Evolutionary conservation across 2,888 invertebrate species (phyloP).

Genomic region (Anaspis maculata): DNA sequence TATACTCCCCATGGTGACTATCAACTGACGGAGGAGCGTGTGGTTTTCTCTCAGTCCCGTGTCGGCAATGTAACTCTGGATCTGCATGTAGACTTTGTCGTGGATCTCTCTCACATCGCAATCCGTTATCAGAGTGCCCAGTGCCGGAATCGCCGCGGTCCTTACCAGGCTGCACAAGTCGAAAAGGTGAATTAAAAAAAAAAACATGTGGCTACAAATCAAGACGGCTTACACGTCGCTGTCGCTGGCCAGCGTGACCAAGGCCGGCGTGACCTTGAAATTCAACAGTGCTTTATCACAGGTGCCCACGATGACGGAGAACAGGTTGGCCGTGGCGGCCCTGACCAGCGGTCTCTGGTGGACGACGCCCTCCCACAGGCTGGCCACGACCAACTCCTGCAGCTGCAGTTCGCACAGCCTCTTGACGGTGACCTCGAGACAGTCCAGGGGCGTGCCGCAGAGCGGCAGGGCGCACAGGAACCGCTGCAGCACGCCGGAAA

Average conservation of each 20-base stretch:
- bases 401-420: conserved; percentile 37
- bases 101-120: conserved; percentile 44
- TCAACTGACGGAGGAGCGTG: conserved; percentile 49
- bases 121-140: conserved; percentile 51
- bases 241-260: conserved; percentile 62
- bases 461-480: conserved; percentile 47
- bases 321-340: conserved; percentile 51
- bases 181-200: too few species aligned
- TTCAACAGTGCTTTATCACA: conserved; percentile 50
- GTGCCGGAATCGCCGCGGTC: conserved; percentile 53
- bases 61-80: conserved; percentile 42
- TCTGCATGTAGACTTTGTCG: conserved; percentile 49
- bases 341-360: conserved; percentile 55
- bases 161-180: conserved; percentile 44
- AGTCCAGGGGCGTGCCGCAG: conserved; percentile 45
- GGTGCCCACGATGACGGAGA: conserved; percentile 48
- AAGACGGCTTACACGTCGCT: conserved; percentile 59
- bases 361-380: conserved; percentile 60
- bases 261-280: conserved; percentile 56
- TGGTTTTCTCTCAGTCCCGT: conserved; percentile 38
- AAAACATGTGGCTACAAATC: too few species aligned
- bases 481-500: conserved; percentile 50
- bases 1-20: conserved; percentile 52
- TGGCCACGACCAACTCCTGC: conserved; percentile 50
- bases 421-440: conserved; percentile 36